A percentile compares a stretch with the other conserved stretches of the same genome.
Evolutionary conservation across 2,888 invertebrate genomes (phyloP).

Genomic region (Cephus runcator): DNA sequence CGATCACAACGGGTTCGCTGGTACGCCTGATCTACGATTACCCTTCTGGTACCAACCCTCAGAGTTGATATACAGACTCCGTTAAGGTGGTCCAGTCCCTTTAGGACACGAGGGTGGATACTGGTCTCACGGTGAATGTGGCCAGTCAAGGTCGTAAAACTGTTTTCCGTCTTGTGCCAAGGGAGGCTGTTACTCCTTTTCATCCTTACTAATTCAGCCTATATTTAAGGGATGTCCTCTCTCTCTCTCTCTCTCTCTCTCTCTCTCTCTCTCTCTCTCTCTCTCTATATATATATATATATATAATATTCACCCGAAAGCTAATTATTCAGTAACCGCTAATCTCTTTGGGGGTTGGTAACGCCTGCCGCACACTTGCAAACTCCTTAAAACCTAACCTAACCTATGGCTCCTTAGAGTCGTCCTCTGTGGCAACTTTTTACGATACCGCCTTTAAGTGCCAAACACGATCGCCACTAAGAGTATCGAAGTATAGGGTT

Average conservation of each 20-base stretch:
- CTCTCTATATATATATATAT: too few relatives aligned
- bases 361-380: neutral
- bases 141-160: neutral
- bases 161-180: neutral
- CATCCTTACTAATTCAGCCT: neutral
- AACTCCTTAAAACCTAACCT: neutral
- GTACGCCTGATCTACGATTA: neutral
- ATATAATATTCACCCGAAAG: slow-evolving; percentile 1
- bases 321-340: neutral
- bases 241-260: too few relatives aligned
- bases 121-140: too few relatives aligned
- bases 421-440: neutral
- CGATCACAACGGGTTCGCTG: neutral
- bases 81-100: too few relatives aligned
- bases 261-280: too few relatives aligned
- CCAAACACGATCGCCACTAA: neutral
- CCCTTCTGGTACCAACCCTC: neutral
- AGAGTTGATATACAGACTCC: neutral
- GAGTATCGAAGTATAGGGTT: neutral
- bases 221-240: neutral
- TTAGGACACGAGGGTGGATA: too few relatives aligned
- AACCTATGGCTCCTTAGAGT: neutral
- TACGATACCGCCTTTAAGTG: neutral
- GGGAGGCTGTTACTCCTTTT: too few relatives aligned
- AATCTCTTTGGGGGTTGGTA: neutral